Base-by-base conservation (phyloP, 2,797 vertebrate genomes). In the Gouania willdenowi region DNA sequence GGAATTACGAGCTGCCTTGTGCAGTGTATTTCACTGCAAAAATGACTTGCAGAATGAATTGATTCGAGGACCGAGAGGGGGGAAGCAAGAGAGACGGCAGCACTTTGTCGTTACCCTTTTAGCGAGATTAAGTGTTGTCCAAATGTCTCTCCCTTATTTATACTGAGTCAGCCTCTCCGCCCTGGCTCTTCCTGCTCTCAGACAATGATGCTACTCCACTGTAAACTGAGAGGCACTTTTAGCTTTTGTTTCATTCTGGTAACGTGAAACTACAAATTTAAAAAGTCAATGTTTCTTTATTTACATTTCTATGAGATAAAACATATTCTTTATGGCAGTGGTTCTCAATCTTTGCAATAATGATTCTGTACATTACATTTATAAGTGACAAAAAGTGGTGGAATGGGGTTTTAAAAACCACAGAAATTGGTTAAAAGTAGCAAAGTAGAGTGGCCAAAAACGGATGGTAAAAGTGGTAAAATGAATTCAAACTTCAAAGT, bases 81-180 rank as follows among this genome's bases (percentile, higher is more conserved):
- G 71, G 59, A 55, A 77, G 48, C 2, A 5, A 58, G 50, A 34
- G 66, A 55, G 77, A 64, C 42, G 17, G 72, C 67, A 63, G 69
- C 57, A 75, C 82, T 86, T 78, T 77, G 75, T 83, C 67, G 74
- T 43, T 75, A 86, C 75, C 85, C 89, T 90, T 88, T 90, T 89
- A 90, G 88, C 15, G 53, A 87, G 84, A 90, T 89, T 90, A 88
- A 82, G 75, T 77, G 54, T 40, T 66, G 78, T 62, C 77, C 34
- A 89, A 83, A 87, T 86, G 84, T 79, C 80, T 65, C 66, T 66
- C 49, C 53, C 27, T 72, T 82, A 84, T 88, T 88, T 79, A 79
- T 87, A 75, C 81, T 77, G 79, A 85, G 73, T 86, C 86, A 84
- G 83, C 77, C 43, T 26, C 46, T 56, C 46, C 23, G 4, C 34